A percentile compares a stretch with the other conserved stretches of the same genome.
phyloP scores from a whole-genome alignment of 2,113 vertebrate genomes.

The Sinocyclocheilus rhinocerous region DNA sequence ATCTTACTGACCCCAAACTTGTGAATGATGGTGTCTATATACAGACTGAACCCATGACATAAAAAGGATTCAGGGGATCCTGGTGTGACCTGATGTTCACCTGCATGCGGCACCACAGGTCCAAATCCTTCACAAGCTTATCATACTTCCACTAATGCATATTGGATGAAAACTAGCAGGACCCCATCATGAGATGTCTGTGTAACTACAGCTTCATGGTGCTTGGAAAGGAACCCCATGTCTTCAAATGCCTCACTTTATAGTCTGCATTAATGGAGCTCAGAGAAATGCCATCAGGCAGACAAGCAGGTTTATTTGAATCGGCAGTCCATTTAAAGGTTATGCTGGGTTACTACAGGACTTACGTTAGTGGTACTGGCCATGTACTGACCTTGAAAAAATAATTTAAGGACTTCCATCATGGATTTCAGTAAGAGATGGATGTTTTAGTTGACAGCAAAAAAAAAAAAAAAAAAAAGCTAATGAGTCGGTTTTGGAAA shows the following conservation, averaged over 20 bases:
- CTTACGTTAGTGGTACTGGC: neutral
- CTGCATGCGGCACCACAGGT: neutral
- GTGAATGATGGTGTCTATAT: neutral
- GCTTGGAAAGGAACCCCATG: neutral
- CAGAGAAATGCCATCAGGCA: conserved; percentile 10
- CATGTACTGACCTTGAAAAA: neutral
- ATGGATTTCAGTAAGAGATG: neutral
- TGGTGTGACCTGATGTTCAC: neutral
- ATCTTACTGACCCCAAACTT: neutral
- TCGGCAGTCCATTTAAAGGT: neutral
- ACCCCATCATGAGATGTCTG: neutral
- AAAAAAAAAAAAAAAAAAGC: neutral
- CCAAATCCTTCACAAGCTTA: neutral
- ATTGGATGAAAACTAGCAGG: neutral
- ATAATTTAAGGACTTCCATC: too few species aligned
- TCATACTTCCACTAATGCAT: neutral
- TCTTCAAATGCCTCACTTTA: conserved; percentile 39
- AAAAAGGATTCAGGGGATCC: neutral
- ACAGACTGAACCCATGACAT: neutral
- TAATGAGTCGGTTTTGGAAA: conserved; percentile 67
- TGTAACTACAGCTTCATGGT: conserved; percentile 6
- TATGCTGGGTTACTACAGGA: neutral
- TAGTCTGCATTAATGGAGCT: conserved; percentile 12
- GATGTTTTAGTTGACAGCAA: conserved; percentile 40
- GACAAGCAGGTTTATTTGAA: conserved; percentile 3